phyloP scores from a whole-genome alignment of 2,888 invertebrate genomes.

The Barypeithes pellucidus region DNA sequence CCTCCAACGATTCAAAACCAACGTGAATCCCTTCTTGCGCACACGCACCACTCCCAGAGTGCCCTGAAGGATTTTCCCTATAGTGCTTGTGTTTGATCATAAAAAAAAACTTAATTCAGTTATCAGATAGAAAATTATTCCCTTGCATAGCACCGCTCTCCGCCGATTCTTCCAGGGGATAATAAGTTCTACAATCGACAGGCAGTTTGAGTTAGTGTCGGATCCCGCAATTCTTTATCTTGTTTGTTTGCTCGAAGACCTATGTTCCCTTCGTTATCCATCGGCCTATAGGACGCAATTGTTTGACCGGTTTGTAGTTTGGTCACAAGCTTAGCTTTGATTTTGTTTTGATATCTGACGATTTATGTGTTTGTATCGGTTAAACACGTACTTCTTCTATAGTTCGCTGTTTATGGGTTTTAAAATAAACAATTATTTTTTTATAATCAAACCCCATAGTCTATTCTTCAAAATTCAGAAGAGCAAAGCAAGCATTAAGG shows the following conservation, averaged over 20 bases:
- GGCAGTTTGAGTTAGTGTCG: conserved; percentile 48
- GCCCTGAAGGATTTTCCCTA: too few relatives aligned
- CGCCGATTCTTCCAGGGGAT: conserved; percentile 37
- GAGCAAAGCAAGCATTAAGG: too few relatives aligned
- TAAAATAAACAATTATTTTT: too few relatives aligned
- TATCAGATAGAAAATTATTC: not conserved
- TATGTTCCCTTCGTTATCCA: conserved; percentile 54
- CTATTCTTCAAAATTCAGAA: too few relatives aligned
- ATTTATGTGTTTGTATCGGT: conserved; percentile 30
- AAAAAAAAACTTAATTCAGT: too few relatives aligned
- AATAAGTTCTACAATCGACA: conserved; percentile 51
- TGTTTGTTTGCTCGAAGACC: conserved; percentile 53
- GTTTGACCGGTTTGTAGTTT: conserved; percentile 55
- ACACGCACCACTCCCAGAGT: too few relatives aligned
- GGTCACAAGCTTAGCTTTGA: conserved; percentile 27
- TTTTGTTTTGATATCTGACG: conserved; percentile 30
- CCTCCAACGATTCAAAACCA: too few relatives aligned
- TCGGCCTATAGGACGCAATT: conserved; percentile 39
- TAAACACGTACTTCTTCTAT: not conserved
- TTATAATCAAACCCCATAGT: too few relatives aligned
- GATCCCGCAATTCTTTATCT: conserved; percentile 51
- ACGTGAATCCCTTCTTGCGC: too few relatives aligned
- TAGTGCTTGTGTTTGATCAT: too few relatives aligned
- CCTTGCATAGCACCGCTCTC: not conserved
- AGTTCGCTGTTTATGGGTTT: not conserved